Percentiles rank a stretch among this genome's conserved stretches.
These are phyloP conservation scores for Benitochromis conjunctus DNA, from an alignment of 2,113 vertebrate genomes.

Conservation along the genomic window DNA sequence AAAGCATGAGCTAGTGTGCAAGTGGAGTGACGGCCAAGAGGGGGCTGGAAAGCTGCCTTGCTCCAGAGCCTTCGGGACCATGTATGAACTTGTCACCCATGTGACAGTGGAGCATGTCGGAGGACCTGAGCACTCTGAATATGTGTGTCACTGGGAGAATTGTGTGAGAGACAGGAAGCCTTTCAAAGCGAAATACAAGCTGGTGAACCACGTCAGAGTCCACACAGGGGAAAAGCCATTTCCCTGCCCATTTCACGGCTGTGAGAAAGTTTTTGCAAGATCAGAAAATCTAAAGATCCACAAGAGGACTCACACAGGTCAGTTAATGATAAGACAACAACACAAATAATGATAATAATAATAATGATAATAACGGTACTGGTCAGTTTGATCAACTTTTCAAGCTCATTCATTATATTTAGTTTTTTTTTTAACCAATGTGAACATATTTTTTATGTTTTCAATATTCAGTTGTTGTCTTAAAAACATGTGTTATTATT, in stretches of 20 bases:
- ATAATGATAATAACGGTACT: not conserved
- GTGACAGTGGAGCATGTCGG: conserved; percentile 78
- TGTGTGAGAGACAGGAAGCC: conserved; percentile 59
- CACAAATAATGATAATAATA: not conserved
- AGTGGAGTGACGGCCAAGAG: conserved; percentile 72
- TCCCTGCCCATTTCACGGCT: conserved; percentile 65
- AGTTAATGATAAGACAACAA: conserved; percentile 33
- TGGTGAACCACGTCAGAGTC: conserved; percentile 71
- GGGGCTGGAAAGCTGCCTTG: conserved; percentile 64
- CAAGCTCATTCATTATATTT: not conserved
- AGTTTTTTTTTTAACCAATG: not conserved
- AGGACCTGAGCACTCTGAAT: conserved; percentile 72
- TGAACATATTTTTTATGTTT: not conserved
- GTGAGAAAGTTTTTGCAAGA: conserved; percentile 73
- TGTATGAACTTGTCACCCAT: conserved; percentile 80
- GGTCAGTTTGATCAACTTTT: not conserved
- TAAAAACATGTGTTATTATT: not conserved
- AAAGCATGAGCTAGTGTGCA: conserved; percentile 74
- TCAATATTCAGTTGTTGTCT: not conserved
- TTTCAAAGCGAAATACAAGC: conserved; percentile 76
- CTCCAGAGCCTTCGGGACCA: conserved; percentile 72
- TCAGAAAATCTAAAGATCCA: conserved; percentile 80
- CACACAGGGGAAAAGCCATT: conserved; percentile 73
- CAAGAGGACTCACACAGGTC: conserved; percentile 77
- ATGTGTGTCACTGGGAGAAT: conserved; percentile 73